phyloP scores from a whole-genome alignment of 2,888 invertebrate genomes.

The Muschampia plurimacula region DNA sequence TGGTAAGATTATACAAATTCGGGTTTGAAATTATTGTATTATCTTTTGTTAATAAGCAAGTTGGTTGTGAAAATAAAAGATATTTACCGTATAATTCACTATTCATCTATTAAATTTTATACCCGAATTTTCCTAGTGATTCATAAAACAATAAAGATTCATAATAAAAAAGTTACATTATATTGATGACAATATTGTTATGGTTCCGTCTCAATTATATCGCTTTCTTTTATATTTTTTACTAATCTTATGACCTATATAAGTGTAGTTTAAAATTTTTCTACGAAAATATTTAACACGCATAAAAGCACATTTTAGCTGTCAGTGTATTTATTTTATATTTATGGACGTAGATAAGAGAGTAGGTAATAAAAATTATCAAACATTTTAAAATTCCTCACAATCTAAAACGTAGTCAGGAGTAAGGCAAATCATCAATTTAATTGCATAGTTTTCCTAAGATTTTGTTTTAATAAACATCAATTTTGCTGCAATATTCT shows the following conservation, averaged over 20 bases:
- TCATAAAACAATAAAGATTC: too few relatives aligned
- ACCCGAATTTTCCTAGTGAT: too few relatives aligned
- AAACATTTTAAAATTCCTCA: background rate
- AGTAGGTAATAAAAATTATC: background rate
- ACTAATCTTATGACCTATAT: too few relatives aligned
- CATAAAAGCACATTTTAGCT: too few relatives aligned
- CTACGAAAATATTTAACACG: too few relatives aligned
- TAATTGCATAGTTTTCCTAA: conserved; percentile 12
- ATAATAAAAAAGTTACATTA: too few relatives aligned
- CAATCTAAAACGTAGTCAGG: background rate
- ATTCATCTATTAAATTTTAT: too few relatives aligned
- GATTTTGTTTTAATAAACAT: conserved; percentile 13
- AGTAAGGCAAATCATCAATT: conserved; percentile 9
- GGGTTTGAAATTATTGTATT: background rate
- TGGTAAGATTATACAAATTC: background rate
- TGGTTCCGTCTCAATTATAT: too few relatives aligned
- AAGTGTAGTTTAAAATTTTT: too few relatives aligned
- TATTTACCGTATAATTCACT: background rate
- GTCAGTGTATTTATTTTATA: background rate
- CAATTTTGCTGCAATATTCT: conserved; percentile 24
- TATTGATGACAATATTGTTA: too few relatives aligned
- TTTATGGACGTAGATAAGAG: background rate
- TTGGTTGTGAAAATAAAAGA: background rate
- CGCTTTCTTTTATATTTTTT: too few relatives aligned
- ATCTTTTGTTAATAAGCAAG: background rate